Base-by-base conservation (phyloP, 2,113 vertebrate species). In the Hydrochoerus hydrochaeris region DNA sequence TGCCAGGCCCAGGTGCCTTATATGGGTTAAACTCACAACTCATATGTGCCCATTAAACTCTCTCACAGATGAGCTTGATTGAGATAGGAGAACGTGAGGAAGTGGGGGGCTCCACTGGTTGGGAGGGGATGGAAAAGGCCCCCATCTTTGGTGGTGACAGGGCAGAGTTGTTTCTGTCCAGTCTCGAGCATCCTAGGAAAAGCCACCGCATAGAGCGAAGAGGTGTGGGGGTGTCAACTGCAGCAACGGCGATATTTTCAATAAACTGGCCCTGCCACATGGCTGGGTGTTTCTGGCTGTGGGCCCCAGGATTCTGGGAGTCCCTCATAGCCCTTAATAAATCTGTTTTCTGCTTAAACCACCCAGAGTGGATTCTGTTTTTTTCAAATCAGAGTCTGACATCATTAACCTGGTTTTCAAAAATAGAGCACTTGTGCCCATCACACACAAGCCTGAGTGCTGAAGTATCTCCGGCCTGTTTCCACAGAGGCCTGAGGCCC, bases 351-450 rank as follows among this genome's bases (percentile, higher is more conserved):
- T 91, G 52, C 52, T 78, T 88, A 82, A 91, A 38, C 30, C 41
- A 85, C 32, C 52, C 28, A 71, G 62, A 65, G 41, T 57, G 58
- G 44, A 91, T 62, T 90, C 80, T 87, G 60, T 78, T 38, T 28
- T 91, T 95, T 75, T 69, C 69, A 88, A 44, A 41, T 14, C 6
- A 38, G 80, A 52, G 52, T 12, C 94, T 94, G 49, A 62, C 24
- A 82, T 22, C 16, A 75, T 28, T 94, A 81, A 92, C 41, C 57
- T 60, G 49, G 57, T 24, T 87, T 92, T 92, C 95, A 81, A 81
- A 96, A 80, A 35, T 0, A 90, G 67, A 49, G 32, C 22, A 38
- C 32, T 57, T 81, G 49, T 52, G 63, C 41, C 81, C 63, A 2
- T 32, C 41, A 26, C 63, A 24, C 7, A 77, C 32, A 22, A 26